phyloP scores from a whole-genome alignment of 1,140 invertebrate genomes.

The Brachionus koreanus region DNA sequence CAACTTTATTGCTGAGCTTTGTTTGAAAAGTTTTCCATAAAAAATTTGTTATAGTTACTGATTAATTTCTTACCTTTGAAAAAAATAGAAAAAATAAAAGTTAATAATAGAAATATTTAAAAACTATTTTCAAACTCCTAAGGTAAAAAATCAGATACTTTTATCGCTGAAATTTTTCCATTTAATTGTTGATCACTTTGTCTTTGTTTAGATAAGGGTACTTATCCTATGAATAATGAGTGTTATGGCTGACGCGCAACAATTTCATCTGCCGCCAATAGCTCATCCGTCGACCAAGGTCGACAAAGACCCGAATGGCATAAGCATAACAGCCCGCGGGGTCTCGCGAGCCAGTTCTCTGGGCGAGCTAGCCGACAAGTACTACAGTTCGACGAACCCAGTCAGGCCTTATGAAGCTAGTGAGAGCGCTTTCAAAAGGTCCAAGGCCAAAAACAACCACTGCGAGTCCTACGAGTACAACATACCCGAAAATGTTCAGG shows the following conservation, averaged over 20 bases:
- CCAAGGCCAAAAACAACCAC: neutral
- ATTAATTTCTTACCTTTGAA: constrained; percentile 28
- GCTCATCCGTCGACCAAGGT: constrained; percentile 26
- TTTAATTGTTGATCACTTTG: neutral
- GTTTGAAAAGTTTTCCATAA: neutral
- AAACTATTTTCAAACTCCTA: neutral
- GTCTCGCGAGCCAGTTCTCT: constrained; percentile 34
- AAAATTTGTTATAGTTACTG: constrained; percentile 37
- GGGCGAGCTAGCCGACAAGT: constrained; percentile 16
- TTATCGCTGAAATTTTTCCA: neutral
- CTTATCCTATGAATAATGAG: neutral
- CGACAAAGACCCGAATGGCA: constrained; percentile 9
- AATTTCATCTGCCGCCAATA: constrained; percentile 28
- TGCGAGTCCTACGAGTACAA: neutral
- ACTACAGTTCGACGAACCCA: neutral
- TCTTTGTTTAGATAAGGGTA: neutral
- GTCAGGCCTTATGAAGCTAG: neutral
- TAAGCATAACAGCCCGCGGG: constrained; percentile 26
- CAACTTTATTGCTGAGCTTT: neutral
- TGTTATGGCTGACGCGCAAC: neutral
- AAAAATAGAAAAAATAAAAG: no score
- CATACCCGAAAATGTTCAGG: constrained; percentile 32
- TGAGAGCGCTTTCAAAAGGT: constrained; percentile 14
- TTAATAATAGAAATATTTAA: neutral
- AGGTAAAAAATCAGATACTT: neutral